Evolutionary conservation across 2,113 vertebrate genomes (phyloP).

Genomic region (Rhabdornis inornatus): DNA sequence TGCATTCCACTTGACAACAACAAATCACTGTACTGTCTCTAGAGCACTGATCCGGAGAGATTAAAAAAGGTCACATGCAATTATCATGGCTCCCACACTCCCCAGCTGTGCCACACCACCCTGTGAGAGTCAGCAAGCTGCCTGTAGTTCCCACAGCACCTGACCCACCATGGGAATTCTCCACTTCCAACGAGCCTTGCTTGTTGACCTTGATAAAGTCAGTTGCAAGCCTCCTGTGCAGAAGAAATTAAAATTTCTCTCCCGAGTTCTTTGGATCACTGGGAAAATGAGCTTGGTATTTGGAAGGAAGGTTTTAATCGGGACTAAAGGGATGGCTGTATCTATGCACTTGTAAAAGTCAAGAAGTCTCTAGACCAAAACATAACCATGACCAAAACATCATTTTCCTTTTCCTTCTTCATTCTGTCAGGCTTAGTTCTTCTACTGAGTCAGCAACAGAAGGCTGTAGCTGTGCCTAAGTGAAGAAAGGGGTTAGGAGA

Average conservation of each 20-base stretch:
- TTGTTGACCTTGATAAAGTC: background rate
- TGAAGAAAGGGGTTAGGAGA: background rate
- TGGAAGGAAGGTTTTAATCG: background rate
- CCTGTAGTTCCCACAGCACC: background rate
- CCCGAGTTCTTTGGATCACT: background rate
- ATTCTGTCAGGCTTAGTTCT: background rate
- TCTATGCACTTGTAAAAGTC: background rate
- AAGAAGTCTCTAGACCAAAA: background rate
- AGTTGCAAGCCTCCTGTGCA: background rate
- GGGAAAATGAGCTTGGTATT: background rate
- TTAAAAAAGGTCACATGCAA: background rate
- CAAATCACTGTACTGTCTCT: background rate
- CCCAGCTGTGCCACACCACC: background rate
- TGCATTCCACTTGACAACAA: background rate
- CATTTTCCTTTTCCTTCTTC: background rate
- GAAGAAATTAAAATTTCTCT: background rate
- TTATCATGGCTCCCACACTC: fast-evolving
- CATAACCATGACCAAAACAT: background rate
- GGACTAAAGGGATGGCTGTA: background rate
- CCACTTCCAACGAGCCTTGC: background rate
- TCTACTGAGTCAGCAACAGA: background rate
- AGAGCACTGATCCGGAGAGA: background rate
- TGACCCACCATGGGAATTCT: background rate
- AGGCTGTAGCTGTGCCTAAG: background rate
- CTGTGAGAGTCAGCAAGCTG: background rate